Base-by-base conservation (phyloP, 2,888 invertebrate genomes). In the Hybos culiciformis region DNA sequence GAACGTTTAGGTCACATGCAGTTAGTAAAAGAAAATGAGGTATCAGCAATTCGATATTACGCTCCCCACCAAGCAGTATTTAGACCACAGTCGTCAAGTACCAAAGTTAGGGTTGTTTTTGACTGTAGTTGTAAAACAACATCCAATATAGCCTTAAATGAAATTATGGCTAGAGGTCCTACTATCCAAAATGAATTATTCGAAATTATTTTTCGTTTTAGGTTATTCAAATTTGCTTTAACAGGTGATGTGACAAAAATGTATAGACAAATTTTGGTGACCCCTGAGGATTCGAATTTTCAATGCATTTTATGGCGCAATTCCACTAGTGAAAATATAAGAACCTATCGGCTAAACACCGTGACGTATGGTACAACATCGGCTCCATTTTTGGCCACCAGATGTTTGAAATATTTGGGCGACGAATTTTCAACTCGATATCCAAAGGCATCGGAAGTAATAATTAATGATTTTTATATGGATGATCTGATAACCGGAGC, bases 381-480 rank as follows among this genome's bases (percentile, higher is more conserved):
- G 6, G 49, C 49, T 14, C 46, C 49, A 18, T 50, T 47, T 39
- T 12, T 44, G 6, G 45, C 46, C 11, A 42, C 39, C 6, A 24
- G 41, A 23, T 37, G 40, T 11, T 26, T 52, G 12, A 39, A 37
- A 5, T 32, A 46, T 14, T 37, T 50, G 18, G 50, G 52, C 8
- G 49, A 50, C 6, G 44, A 49, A 47, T 20, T 54, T 47, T 40
- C 50, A 45, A n/a, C 44, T 20, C 37, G 50, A 47, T 46, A 49
- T 37, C 51, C 46, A 41, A 43, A 26, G 46, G 56, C 49, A n/a
- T 19, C 47, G 19, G 31, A 48, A 15, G 44, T 43, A 29, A 24
- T 52, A 17, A 34, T 37, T 5, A 36, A 37, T 3, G 46, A 52
- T 42, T 51, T 53, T 41, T 54, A 53, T 33, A 50, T 53, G 9